Evolutionary conservation across 1,140 invertebrate species (phyloP).

Genomic region (Diplogasteroides magnus): DNA sequence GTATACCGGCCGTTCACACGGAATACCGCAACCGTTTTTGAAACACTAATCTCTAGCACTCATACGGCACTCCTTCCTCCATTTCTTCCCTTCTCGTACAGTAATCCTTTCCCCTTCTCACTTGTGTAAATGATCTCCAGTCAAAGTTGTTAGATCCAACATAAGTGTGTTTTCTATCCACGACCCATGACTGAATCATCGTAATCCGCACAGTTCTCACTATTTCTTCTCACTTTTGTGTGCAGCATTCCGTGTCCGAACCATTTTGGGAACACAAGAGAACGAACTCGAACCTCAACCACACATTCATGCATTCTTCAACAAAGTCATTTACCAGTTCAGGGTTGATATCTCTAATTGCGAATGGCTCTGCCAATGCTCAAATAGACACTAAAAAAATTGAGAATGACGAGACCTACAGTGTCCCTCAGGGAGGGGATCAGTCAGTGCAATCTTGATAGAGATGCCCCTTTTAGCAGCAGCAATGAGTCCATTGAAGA

Average conservation of each 20-base stretch:
- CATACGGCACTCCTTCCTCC: too few relatives aligned
- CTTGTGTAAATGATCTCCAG: slow-evolving; percentile 86
- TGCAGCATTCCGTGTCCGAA: slow-evolving; percentile 82
- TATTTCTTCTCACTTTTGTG: slow-evolving; percentile 66
- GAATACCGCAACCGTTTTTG: too few relatives aligned
- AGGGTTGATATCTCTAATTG: not conserved
- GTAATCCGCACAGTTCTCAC: too few relatives aligned
- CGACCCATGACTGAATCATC: slow-evolving; percentile 66
- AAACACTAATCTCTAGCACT: too few relatives aligned
- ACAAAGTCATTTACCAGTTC: not conserved
- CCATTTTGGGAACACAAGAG: slow-evolving; percentile 74
- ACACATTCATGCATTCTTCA: not conserved
- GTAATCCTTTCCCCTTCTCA: too few relatives aligned
- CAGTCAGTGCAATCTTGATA: slow-evolving; percentile 1
- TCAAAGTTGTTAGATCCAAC: slow-evolving; percentile 65
- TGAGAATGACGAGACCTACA: too few relatives aligned
- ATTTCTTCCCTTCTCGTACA: too few relatives aligned
- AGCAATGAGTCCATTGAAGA: slow-evolving; percentile 5
- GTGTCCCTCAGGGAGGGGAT: too few relatives aligned
- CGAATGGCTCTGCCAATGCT: not conserved
- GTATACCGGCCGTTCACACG: too few relatives aligned
- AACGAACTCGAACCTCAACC: slow-evolving; percentile 66
- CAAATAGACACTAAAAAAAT: too few relatives aligned
- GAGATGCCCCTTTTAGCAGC: slow-evolving; percentile 7
- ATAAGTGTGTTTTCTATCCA: slow-evolving; percentile 66